Conservation (phyloP, 2,113 vertebrate genomes). For the Antennarius striatus region DNA sequence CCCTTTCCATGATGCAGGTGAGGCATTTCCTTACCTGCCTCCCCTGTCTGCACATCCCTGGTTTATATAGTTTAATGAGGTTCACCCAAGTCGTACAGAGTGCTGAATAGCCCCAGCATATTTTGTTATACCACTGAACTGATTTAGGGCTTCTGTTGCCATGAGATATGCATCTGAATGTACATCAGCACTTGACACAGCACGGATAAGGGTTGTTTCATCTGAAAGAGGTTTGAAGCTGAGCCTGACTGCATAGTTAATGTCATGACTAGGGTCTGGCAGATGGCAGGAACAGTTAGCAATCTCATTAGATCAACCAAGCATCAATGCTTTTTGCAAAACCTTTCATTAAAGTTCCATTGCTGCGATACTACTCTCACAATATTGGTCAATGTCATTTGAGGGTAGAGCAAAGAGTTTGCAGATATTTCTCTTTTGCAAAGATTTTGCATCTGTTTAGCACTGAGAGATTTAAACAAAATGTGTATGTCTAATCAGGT, state of each 20-base stretch:
- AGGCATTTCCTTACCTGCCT: slow-evolving; percentile 1
- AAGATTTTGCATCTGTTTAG: slow-evolving; percentile 54
- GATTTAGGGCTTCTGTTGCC: slow-evolving; percentile 14
- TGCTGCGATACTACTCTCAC: slow-evolving; percentile 65
- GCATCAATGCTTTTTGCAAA: slow-evolving; percentile 76
- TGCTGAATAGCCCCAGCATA: slow-evolving; percentile 12
- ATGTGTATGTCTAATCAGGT: slow-evolving; percentile 49
- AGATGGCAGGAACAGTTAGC: slow-evolving; percentile 85
- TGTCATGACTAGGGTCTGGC: slow-evolving; percentile 81
- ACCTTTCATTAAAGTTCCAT: slow-evolving; percentile 83
- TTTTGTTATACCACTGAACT: slow-evolving; percentile 15
- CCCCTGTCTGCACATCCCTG: too few species aligned
- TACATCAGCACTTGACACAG: slow-evolving; percentile 55
- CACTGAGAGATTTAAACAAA: slow-evolving; percentile 38
- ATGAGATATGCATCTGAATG: slow-evolving; percentile 33
- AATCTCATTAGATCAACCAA: slow-evolving; percentile 85
- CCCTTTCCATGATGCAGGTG: slow-evolving; percentile 3
- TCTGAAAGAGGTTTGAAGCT: slow-evolving; percentile 70
- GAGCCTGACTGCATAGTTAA: slow-evolving; percentile 78
- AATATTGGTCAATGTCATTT: slow-evolving; percentile 78
- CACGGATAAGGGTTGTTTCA: slow-evolving; percentile 56
- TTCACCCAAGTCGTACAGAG: slow-evolving; percentile 1
- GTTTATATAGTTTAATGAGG: slow-evolving; percentile 8
- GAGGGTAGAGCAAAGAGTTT: slow-evolving; percentile 70
- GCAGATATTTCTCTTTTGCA: too few species aligned